Percentiles rank a stretch among this genome's conserved stretches.
Conservation (phyloP, 2,888 invertebrate genomes). For the Allophyes oxyacanthae region DNA sequence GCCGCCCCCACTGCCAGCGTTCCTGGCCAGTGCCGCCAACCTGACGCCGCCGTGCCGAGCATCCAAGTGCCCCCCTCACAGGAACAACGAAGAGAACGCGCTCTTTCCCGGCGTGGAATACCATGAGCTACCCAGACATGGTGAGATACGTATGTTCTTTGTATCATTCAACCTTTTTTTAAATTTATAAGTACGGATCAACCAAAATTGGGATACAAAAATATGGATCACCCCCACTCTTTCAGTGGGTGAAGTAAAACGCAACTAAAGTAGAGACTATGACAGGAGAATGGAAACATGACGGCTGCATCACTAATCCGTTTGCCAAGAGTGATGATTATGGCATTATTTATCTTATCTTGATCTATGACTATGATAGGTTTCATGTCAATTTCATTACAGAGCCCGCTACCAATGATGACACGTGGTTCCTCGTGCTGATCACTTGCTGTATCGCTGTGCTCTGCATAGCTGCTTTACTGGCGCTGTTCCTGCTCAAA, state of each 20-base stretch:
- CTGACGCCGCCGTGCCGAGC: conserved; percentile 91
- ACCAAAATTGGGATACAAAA: no score
- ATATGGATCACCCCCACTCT: no score
- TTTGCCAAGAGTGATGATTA: no score
- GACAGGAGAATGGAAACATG: no score
- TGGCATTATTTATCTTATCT: no score
- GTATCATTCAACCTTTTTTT: background rate
- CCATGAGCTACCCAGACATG: conserved; percentile 94
- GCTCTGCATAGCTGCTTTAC: conserved; percentile 93
- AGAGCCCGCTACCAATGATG: conserved; percentile 90
- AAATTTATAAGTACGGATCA: background rate
- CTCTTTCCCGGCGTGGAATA: conserved; percentile 92
- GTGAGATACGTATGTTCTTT: conserved; percentile 75
- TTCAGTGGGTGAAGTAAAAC: no score
- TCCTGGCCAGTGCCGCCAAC: conserved; percentile 89
- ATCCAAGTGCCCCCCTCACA: conserved; percentile 90
- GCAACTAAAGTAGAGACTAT: no score
- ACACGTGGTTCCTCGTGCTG: conserved; percentile 95
- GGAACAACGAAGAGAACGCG: conserved; percentile 85
- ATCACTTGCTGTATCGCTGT: conserved; percentile 95
- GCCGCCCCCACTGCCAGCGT: conserved; percentile 95
- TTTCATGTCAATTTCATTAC: conserved; percentile 36
- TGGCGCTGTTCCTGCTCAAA: conserved; percentile 94
- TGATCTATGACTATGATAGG: no score
- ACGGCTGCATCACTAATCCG: no score